Evolutionary conservation across 1,140 invertebrate species (phyloP).

Genomic region (Drosophila insularis): DNA sequence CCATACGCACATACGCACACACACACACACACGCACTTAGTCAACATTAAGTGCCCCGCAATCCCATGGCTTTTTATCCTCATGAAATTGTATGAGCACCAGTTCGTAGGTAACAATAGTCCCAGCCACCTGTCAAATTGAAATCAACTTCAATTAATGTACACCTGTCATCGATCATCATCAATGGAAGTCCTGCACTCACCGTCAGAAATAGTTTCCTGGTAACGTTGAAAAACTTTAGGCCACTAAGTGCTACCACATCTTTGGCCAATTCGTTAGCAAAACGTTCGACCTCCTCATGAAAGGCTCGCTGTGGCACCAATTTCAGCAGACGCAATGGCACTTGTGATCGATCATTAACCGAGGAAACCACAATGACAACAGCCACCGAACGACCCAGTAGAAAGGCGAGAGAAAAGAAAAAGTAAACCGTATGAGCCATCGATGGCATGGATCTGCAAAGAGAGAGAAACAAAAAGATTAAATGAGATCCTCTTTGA

Average conservation of each 20-base stretch:
- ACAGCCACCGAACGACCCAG: slow-evolving; percentile 84
- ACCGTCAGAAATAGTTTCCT: slow-evolving; percentile 85
- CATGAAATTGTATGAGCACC: slow-evolving; percentile 83
- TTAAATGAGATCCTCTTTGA: not conserved
- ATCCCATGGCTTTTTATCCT: slow-evolving; percentile 69
- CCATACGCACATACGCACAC: not conserved
- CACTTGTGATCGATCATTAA: slow-evolving; percentile 85
- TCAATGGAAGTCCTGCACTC: slow-evolving; percentile 1
- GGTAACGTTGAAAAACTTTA: slow-evolving; percentile 86
- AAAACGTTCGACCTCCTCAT: slow-evolving; percentile 84
- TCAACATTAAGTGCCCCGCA: slow-evolving; percentile 32
- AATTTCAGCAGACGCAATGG: slow-evolving; percentile 84
- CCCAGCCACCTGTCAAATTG: slow-evolving; percentile 82
- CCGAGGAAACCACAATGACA: slow-evolving; percentile 84
- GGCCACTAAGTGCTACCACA: slow-evolving; percentile 84
- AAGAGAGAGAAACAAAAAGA: not conserved
- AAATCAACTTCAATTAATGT: slow-evolving; percentile 13
- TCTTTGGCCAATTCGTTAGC: slow-evolving; percentile 84
- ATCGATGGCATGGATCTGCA: slow-evolving; percentile 69
- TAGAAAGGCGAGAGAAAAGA: slow-evolving; percentile 86
- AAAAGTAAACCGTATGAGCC: slow-evolving; percentile 84
- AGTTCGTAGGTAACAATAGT: slow-evolving; percentile 87
- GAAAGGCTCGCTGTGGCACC: slow-evolving; percentile 84
- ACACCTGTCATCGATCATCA: not conserved
- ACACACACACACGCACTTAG: not conserved